These are phyloP conservation scores for Salvelinus fontinalis DNA, from an alignment of 2,113 vertebrate genomes.

Conservation along the genomic window DNA sequence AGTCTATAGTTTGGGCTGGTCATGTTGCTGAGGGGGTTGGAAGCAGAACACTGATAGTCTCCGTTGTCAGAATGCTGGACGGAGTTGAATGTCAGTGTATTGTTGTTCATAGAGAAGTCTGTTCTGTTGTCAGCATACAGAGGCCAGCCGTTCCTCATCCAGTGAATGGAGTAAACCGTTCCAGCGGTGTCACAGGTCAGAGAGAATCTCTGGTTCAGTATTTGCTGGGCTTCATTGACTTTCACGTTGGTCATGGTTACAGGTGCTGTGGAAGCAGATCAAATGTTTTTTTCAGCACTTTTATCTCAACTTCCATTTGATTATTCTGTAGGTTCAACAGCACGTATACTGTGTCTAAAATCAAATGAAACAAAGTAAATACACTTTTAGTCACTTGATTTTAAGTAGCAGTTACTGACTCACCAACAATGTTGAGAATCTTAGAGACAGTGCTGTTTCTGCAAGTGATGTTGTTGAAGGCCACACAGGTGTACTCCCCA, in stretches of 20 bases:
- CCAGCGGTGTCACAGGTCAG: conserved; percentile 34
- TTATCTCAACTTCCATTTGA: no score
- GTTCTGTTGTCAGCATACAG: conserved; percentile 35
- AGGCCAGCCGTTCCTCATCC: conserved; percentile 41
- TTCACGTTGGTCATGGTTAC: conserved; percentile 27
- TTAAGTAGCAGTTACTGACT: no score
- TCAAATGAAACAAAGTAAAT: no score
- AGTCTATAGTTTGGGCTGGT: conserved; percentile 49
- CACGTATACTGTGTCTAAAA: no score
- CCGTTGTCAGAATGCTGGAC: conserved; percentile 40
- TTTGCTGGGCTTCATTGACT: not conserved
- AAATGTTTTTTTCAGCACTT: no score
- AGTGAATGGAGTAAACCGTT: conserved; percentile 30
- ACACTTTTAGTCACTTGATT: no score
- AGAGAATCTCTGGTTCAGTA: conserved; percentile 32
- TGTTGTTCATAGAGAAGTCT: conserved; percentile 26
- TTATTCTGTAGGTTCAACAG: no score
- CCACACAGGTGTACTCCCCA: no score
- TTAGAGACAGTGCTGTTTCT: no score
- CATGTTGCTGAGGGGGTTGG: conserved; percentile 38
- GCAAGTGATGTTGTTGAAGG: no score
- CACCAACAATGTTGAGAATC: no score
- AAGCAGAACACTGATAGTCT: conserved; percentile 50
- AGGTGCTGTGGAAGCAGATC: conserved; percentile 19
- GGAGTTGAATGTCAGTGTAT: conserved; percentile 44